Base-by-base conservation (phyloP, 2,113 vertebrate genomes). In the Colistium nudipinnis region DNA sequence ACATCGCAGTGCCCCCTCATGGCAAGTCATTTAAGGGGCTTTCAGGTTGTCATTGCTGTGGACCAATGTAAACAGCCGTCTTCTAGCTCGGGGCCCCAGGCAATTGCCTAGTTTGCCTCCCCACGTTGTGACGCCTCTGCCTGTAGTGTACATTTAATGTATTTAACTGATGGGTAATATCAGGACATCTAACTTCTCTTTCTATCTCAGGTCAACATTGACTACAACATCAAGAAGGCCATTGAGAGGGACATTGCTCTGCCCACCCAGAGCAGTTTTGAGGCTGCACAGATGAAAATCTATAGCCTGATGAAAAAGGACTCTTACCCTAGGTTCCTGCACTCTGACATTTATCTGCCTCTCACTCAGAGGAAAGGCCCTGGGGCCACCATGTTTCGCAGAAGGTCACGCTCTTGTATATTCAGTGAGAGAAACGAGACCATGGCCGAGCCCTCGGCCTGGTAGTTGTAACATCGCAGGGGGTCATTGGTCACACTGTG, bases 291-390 rank as follows among this genome's bases (percentile, higher is more conserved):
- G 84, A 91, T 36, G 68, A 95, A 90, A 74, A 92, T 98, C 24
- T 95, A 95, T 82, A 90, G 89, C 78, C 91, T 98, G 83, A 98
- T 98, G 97, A 96, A 98, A 79, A 97, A 96, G 81, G 97, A 98
- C 93, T 96, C 95, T 81, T 98, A 97, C 62, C 94, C 93, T 0
- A 93, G 96, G 35, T 98, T 98, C 81, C 92, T 98, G 27, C 88
- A 86, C 48, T 98, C 96, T 1, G 93, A 94, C 62, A 90, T 94
- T 68, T 98, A 98, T 70, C 82, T 92, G 69, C 82, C 83, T 44
- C 71, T 98, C 82, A 72, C 92, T 52, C 90, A 87, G 80, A 93
- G 86, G 53, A 92, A 89, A 68, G 91, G 79, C 2, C 90, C 89
- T 0, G 77, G 78, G 19, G 75, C 77, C 3, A 86, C 77, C 13